Evolutionary conservation across 2,113 vertebrate genomes (phyloP).

Genomic region (Myiopsitta monachus): DNA sequence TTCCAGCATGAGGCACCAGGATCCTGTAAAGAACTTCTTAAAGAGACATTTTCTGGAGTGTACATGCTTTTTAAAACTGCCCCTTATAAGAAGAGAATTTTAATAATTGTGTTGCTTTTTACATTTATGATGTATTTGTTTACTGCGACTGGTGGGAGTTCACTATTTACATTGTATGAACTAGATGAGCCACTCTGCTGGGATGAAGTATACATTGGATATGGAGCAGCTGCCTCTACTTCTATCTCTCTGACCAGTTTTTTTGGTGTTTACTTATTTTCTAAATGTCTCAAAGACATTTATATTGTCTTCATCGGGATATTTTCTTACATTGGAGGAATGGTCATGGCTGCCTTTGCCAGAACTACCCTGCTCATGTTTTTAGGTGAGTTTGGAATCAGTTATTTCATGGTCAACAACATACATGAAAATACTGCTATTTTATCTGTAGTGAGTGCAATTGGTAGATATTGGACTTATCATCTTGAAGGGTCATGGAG

Average conservation of each 20-base stretch:
- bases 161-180: slow-evolving; percentile 85
- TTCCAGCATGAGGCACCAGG: slow-evolving; percentile 13
- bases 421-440: neutral
- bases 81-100: slow-evolving; percentile 59
- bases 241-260: slow-evolving; percentile 85
- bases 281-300: slow-evolving; percentile 81
- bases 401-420: neutral
- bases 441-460: neutral
- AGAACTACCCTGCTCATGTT: slow-evolving; percentile 90
- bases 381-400: slow-evolving; percentile 81
- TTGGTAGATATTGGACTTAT: neutral
- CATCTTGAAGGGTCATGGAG: neutral
- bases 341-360: slow-evolving; percentile 81
- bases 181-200: slow-evolving; percentile 91
- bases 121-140: slow-evolving; percentile 81
- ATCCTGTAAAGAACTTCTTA: slow-evolving; percentile 62
- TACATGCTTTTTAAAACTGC: slow-evolving; percentile 80
- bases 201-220: slow-evolving; percentile 90
- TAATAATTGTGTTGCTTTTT: slow-evolving; percentile 79
- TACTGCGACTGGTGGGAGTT: slow-evolving; percentile 72
- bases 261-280: slow-evolving; percentile 81
- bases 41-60: slow-evolving; percentile 75
- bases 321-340: slow-evolving; percentile 79
- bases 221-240: slow-evolving; percentile 84
- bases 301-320: slow-evolving; percentile 85